phyloP scores from a whole-genome alignment of 2,888 invertebrate species.

The Serrognathus titanus region DNA sequence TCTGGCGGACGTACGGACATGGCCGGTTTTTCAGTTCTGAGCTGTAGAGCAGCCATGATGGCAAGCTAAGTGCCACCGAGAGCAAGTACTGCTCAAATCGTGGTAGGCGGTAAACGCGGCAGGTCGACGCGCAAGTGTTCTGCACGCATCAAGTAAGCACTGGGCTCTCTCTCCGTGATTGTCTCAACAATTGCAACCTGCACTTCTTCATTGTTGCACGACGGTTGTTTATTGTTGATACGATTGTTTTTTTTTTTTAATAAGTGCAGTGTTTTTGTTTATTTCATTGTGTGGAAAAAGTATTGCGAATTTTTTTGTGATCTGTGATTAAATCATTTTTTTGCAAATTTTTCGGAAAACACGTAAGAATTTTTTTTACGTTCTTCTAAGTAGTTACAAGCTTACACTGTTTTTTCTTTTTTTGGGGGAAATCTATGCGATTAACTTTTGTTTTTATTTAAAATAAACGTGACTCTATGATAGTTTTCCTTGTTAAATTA shows the following conservation, averaged over 20 bases:
- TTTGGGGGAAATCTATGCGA: too few species aligned
- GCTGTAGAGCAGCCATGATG: constrained; percentile 42
- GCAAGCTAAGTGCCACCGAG: constrained; percentile 39
- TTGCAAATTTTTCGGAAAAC: too few species aligned
- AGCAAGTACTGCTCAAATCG: constrained; percentile 43
- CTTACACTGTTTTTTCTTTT: too few species aligned
- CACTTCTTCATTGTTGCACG: constrained; percentile 30
- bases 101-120: constrained; percentile 48
- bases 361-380: too few species aligned
- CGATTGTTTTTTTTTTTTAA: constrained; percentile 16
- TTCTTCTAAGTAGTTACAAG: too few species aligned
- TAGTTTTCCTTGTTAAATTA: too few species aligned
- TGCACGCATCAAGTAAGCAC: constrained; percentile 40
- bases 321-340: too few species aligned
- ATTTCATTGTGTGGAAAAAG: constrained; percentile 7
- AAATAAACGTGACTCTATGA: too few species aligned
- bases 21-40: constrained; percentile 6
- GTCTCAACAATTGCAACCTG: constrained; percentile 47
- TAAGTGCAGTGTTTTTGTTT: constrained; percentile 25
- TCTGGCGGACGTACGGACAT: constrained; percentile 33
- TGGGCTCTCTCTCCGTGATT: constrained; percentile 30
- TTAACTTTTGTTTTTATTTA: too few species aligned
- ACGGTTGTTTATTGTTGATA: constrained; percentile 24
- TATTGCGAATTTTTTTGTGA: too few species aligned
- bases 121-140: constrained; percentile 48